Base-by-base conservation (phyloP, 30 jellyfish, hydroid and myxozoan genomes). In the Aurelia coerulea region DNA sequence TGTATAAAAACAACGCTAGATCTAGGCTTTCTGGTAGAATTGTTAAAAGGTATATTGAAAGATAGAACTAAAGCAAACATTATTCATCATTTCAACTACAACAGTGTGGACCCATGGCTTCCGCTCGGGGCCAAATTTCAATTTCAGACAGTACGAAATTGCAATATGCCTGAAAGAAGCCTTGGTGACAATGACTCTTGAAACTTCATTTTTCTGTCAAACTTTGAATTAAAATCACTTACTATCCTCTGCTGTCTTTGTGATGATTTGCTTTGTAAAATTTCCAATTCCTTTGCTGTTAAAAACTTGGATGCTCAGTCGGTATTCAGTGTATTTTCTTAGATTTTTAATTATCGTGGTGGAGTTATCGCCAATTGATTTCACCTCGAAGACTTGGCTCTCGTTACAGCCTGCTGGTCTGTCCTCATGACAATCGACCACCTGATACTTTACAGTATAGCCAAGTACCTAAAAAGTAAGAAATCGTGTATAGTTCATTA, bases 251-350 rank as follows among this genome's bases (percentile, higher is more conserved):
- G 54, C 92, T 2, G 92, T 83, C 34, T 67, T 83, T 16, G 50
- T 64, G 42, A n/a, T 42, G 72, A 83, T 72, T 2, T 68, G 56
- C 10, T 50, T 52, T 13, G 92, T 70, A 29, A 37, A 83, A 29
- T 58, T 58, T 49, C 92, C 92, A 65, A 51, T 75, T 12, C 92
- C 92, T 39, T 83, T 83, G 68, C 92, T 83, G 86, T 83, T 83
- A 34, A 69, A 73, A 17, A 70, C 92, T 64, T 83, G 82, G 6
- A 83, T 67, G 37, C 79, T 56, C 4, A 83, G 35, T 1, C 71
- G 49, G 73, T 83, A 83, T 19, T 39, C 63, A 33, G 92, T 83
- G 80, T 41, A 83, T 71, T 83, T 83, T 31, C 92, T 83, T 23
- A 83, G 72, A 5, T 71, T 37, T 54, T 79, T 53, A 0, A 83